phyloP scores from a whole-genome alignment of 1,140 invertebrate species.

The Mamestra configurata region DNA sequence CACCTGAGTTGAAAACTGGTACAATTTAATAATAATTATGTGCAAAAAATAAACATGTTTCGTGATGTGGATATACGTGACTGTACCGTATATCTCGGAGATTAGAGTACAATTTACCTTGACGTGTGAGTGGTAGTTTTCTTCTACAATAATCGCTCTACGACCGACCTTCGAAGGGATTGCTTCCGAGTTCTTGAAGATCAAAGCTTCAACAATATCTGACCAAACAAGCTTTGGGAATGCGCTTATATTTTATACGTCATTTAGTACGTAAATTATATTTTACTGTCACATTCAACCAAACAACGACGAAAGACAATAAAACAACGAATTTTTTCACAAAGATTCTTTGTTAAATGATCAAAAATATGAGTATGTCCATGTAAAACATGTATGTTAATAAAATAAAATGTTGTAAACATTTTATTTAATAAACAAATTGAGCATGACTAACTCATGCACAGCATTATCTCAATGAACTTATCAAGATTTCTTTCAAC shows the following conservation, averaged over 20 bases:
- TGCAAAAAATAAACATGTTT: conserved; percentile 34
- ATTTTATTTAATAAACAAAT: no score
- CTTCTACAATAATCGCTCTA: conserved; percentile 53
- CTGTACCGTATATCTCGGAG: background rate
- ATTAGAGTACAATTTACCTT: conserved; percentile 44
- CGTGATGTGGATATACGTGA: background rate
- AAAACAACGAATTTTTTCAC: no score
- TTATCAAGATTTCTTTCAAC: conserved; percentile 5
- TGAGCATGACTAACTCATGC: no score
- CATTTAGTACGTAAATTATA: no score
- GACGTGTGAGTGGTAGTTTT: conserved; percentile 42
- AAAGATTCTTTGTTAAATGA: no score
- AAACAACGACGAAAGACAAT: no score
- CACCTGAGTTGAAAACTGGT: conserved; percentile 50
- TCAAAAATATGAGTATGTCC: no score
- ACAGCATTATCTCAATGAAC: background rate
- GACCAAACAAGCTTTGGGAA: conserved; percentile 36
- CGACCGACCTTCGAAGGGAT: conserved; percentile 60
- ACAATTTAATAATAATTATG: conserved; percentile 38
- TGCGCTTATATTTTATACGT: background rate
- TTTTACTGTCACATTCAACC: no score
- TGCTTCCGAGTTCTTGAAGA: conserved; percentile 64
- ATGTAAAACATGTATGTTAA: no score
- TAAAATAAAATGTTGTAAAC: no score
- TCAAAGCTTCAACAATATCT: conserved; percentile 48